Percentiles rank a stretch among this genome's conserved stretches.
phyloP scores from a whole-genome alignment of 2,888 invertebrate species.

The Asteroscopus sphinx region DNA sequence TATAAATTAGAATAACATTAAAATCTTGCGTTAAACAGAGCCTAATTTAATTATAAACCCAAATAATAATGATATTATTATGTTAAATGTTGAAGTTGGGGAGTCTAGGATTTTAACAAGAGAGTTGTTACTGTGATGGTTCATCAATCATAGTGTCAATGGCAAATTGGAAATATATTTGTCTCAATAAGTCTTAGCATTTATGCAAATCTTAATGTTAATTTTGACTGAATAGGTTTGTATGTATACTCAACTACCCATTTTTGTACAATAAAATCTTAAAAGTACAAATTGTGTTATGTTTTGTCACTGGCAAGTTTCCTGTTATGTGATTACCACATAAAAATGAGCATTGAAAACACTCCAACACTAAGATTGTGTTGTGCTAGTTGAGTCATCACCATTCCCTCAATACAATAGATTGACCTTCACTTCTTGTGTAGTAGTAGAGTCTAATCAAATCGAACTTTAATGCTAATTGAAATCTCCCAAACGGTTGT shows the following conservation, averaged over 20 bases:
- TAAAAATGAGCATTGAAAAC: background rate
- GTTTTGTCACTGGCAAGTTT: slow-evolving; percentile 32
- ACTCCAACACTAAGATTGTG: slow-evolving; percentile 6
- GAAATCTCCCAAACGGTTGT: background rate
- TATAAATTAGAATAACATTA: slow-evolving; percentile 68
- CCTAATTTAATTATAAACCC: slow-evolving; percentile 69
- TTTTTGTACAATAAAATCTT: slow-evolving; percentile 85
- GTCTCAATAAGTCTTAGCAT: slow-evolving; percentile 73
- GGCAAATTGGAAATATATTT: slow-evolving; percentile 56
- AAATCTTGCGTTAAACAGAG: slow-evolving; percentile 70
- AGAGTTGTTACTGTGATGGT: slow-evolving; percentile 38
- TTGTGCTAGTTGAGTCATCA: slow-evolving; percentile 1
- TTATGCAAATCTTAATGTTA: slow-evolving; percentile 79
- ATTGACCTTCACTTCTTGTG: background rate
- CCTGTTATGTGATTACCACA: background rate
- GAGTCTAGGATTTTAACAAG: slow-evolving; percentile 53
- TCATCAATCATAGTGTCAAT: slow-evolving; percentile 27
- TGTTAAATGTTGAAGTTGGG: slow-evolving; percentile 51
- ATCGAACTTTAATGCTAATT: background rate
- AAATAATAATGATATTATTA: slow-evolving; percentile 68
- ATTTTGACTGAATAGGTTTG: slow-evolving; percentile 84
- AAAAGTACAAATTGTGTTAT: slow-evolving; percentile 67
- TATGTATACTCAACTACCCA: slow-evolving; percentile 78
- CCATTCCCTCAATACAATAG: background rate
- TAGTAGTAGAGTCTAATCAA: background rate